Base-by-base conservation (phyloP, 2,888 invertebrate genomes). In the Osedax fenrisi region DNA sequence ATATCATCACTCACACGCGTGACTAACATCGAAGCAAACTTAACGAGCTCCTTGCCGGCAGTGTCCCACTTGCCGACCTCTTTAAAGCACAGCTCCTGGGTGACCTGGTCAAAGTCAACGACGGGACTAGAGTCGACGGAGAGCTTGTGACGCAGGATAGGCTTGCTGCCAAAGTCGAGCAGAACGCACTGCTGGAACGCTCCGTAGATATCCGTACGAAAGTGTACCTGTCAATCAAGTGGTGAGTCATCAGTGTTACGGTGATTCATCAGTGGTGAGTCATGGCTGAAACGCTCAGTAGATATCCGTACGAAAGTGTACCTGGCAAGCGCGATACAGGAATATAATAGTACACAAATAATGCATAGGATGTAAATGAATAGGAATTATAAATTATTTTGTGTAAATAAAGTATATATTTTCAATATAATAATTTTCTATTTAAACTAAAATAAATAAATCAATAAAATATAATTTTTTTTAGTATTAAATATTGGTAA, bases 211-310 rank as follows among this genome's bases (percentile, higher is more conserved):
- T 89, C 89, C 0, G 90, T 89, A 73, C 87, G 86, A 82, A 90
- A 90, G 69, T 86, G 86, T 61, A 90, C 80, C 84, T 84, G 72
- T 21, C 41, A 17, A 41, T 5, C 5, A 17, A 41, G 41, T 10
- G 41, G 5, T 41, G 41, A 17, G 41, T 41, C 41, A 17, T 41
- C 10, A 41, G 41, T 41, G 41, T 5, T 41, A 10, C 41, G 41
- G n/a, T n/a, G n/a, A n/a, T n/a, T 17, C 13, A 17, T 56, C 56
- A 13, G 17, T 56, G 13, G 17, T 56, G 56, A 17, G 56, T 56
- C 90, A 88, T 83, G 91, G 91, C 1, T 90, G 87, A 83, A 91
- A 91, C 2, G 90, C 90, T 25, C 89, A 91, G 81, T 89, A 91
- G 75, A 90, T 89, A 78, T 89, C 89, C 0, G 90, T 89, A 73